phyloP scores from a whole-genome alignment of 2,888 invertebrate genomes.

The Caenorhabditis sp. region DNA sequence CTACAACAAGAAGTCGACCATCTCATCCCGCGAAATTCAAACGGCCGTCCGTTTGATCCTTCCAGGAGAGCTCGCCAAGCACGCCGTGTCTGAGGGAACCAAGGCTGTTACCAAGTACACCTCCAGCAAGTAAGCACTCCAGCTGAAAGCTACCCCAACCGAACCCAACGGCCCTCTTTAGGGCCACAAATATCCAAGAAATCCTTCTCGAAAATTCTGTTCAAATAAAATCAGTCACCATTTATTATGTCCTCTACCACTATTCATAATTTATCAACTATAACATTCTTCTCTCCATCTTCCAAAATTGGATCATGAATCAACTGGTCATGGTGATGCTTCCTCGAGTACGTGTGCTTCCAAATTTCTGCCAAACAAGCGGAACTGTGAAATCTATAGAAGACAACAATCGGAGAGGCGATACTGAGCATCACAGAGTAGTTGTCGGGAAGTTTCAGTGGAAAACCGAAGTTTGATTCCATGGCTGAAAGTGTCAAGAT shows the following conservation, averaged over 20 bases:
- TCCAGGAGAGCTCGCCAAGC: slow-evolving; percentile 70
- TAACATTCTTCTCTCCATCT: not conserved
- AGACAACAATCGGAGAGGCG: slow-evolving; percentile 40
- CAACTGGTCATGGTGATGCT: slow-evolving; percentile 38
- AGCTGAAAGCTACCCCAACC: slow-evolving; percentile 79
- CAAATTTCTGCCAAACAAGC: slow-evolving; percentile 74
- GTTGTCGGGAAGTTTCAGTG: slow-evolving; percentile 34
- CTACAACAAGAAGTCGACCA: slow-evolving; percentile 87
- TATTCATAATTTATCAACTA: slow-evolving; percentile 6
- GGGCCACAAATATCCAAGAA: slow-evolving; percentile 70
- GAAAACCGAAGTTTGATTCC: slow-evolving; percentile 43
- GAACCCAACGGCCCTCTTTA: slow-evolving; percentile 80
- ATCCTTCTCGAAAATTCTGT: not conserved
- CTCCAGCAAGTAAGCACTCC: slow-evolving; percentile 63
- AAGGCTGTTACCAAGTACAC: slow-evolving; percentile 71
- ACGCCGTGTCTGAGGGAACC: slow-evolving; percentile 68
- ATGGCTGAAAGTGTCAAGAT: slow-evolving; percentile 19
- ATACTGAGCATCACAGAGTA: slow-evolving; percentile 43
- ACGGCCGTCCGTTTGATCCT: slow-evolving; percentile 79
- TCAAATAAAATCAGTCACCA: not conserved
- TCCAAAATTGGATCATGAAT: not conserved
- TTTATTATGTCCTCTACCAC: not conserved
- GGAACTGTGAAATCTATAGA: slow-evolving; percentile 70
- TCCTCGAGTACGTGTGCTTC: slow-evolving; percentile 71
- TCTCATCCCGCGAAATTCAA: slow-evolving; percentile 88